Evolutionary conservation across 1,140 invertebrate genomes (phyloP), one percentile per base, ranked within the genome.

Genomic region (Lethocerus indicus): DNA sequence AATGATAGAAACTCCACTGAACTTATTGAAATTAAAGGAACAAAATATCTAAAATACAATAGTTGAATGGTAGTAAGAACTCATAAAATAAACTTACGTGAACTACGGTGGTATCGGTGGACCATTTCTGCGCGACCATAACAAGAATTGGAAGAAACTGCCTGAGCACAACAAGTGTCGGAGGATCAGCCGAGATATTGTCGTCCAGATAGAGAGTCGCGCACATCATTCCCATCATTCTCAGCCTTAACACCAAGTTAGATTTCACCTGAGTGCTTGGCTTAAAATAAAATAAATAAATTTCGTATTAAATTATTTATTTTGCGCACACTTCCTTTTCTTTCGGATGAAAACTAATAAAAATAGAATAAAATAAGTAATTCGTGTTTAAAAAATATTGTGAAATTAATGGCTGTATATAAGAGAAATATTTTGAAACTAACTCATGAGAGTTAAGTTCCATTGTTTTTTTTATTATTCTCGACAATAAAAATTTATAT

Each of bases 191-290:
- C 12, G 23, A 25, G 2, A 46, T 20, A n/a, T n/a, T n/a, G 13
- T 51, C 49, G 1, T 56, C 35, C 18, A 39, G 60, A 54, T 83
- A 73, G 0, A 88, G 61, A 1, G 78, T 76, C 1, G 72, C 68
- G 58, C 84, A 78, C 37, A 87, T 67, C 51, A 73, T 79, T 0
- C 77, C 72, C 2, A 82, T 63, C 71, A 87, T 81, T 58, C 78
- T 79, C 6, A 87, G 61, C 36, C 72, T 64, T 47, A 72, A 66
- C 24, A 75, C 60, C n/a, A 44, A 23, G 9, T 41, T 49, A 14
- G n/a, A 21, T 39, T 46, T 45, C 18, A 51, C 12, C 27, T 29
- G 48, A 36, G 35, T 24, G 27, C 23, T n/a, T n/a, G n/a, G n/a
- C n/a, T n/a, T n/a, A n/a, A 32, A 28, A 52, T 13, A 44, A 21